Conservation (phyloP, 2,797 vertebrate species). For the Fratercula arctica region DNA sequence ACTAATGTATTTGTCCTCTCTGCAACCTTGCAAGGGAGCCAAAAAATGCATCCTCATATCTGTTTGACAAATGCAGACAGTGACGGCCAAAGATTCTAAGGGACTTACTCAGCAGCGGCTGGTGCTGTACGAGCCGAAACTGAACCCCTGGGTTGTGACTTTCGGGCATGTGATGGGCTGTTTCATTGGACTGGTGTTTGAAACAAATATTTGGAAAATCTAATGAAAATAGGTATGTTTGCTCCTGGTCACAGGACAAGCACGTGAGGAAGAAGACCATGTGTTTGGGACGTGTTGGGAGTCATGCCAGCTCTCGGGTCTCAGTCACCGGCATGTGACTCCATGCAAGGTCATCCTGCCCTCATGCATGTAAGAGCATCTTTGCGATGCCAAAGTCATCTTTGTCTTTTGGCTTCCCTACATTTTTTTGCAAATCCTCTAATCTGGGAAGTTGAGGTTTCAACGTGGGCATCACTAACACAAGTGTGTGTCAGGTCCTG, state of each 20-base stretch:
- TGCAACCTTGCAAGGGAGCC: background rate
- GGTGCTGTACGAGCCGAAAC: background rate
- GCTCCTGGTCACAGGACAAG: fast-evolving
- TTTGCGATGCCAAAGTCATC: background rate
- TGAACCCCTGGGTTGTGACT: background rate
- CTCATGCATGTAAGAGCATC: background rate
- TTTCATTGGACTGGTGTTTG: background rate
- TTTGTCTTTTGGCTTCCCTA: background rate
- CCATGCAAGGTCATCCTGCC: background rate
- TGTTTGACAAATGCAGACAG: background rate
- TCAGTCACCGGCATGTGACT: background rate
- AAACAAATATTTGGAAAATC: background rate
- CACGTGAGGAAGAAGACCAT: background rate
- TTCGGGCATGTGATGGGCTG: background rate
- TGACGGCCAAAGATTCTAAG: background rate
- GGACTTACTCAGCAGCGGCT: constrained; percentile 17
- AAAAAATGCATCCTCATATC: constrained; percentile 5
- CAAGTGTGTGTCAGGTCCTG: background rate
- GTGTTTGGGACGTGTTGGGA: background rate
- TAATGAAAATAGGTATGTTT: background rate
- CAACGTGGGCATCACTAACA: fast-evolving
- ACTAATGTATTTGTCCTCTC: constrained; percentile 21
- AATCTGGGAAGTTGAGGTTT: background rate
- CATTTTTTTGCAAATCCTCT: background rate
- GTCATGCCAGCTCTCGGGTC: background rate